Base-by-base conservation (phyloP, 1,140 invertebrate species). In the Steinernema khuongi region DNA sequence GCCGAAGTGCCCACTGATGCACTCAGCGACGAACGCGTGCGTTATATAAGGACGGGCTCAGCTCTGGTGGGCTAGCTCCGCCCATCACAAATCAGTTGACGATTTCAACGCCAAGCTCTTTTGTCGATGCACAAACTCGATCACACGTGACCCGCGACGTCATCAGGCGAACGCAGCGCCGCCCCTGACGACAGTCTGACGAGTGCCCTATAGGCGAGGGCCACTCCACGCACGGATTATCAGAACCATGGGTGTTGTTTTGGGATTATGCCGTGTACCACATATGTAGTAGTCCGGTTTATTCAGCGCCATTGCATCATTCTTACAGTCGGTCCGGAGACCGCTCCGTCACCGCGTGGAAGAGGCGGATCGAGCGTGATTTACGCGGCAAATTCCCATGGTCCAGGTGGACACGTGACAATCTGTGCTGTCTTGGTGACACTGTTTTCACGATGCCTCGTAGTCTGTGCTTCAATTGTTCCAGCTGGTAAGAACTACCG, bases 41-140 rank as follows among this genome's bases (percentile, higher is more conserved):
- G 50, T 60, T 60, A 17, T 60, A 60, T 60, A 60, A n/a, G 26
- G 50, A 60, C 26, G 50, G 50, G 26, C n/a, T n/a, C 50, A 60
- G 50, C 50, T 60, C 50, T 17, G 26, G 14, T 22, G 50, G 50
- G 50, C 50, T 60, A 11, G 50, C 50, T 60, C 50, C 50, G 50
- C 50, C 50, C 22, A 14, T 22, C 36, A 41, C 50, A 60, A 60
- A 60, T 60, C 22, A 60, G 50, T 60, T 60, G 50, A 60, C 26
- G 50, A 60, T 60, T 60, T 60, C 50, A 60, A 60, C 50, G 50
- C 50, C 26, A 60, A n/a, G 50, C 50, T 60, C 50, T 60, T 60
- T 60, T 22, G 50, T 60, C 50, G 50, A 60, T 60, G 50, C 50
- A 22, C 50, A 60, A 60, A 60, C 50, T 26, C 50, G 50, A 11